phyloP scores from a whole-genome alignment of 2,888 invertebrate genomes.

The Uloborus plumipes region DNA sequence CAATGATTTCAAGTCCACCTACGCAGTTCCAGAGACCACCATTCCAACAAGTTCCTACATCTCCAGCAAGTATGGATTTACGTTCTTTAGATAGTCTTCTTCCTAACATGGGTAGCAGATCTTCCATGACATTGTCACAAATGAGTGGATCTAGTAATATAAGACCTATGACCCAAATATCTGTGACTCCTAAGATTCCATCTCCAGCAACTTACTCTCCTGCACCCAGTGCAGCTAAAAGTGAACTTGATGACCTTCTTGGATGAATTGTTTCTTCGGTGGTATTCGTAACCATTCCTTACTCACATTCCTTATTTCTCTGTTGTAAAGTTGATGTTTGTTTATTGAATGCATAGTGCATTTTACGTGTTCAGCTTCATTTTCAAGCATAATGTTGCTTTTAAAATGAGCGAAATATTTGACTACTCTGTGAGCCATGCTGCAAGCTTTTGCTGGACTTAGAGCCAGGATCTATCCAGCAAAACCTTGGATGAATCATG shows the following conservation, averaged over 20 bases:
- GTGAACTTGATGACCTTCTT: conserved; percentile 65
- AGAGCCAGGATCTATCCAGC: too few species aligned
- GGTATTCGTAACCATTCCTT: not conserved
- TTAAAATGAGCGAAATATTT: too few species aligned
- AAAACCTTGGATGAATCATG: too few species aligned
- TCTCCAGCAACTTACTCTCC: conserved; percentile 30
- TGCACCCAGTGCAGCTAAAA: conserved; percentile 39
- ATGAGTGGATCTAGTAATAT: conserved; percentile 8
- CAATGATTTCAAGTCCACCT: conserved; percentile 6
- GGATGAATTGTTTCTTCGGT: conserved; percentile 19
- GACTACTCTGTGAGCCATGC: too few species aligned
- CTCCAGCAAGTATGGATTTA: conserved; percentile 29
- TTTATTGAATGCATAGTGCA: not conserved
- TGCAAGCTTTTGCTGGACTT: too few species aligned
- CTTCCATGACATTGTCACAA: conserved; percentile 40
- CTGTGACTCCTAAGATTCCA: conserved; percentile 18
- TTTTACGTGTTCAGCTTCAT: not conserved
- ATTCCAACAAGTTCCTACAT: conserved; percentile 14
- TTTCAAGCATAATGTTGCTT: not conserved
- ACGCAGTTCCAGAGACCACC: conserved; percentile 6
- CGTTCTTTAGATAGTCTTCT: conserved; percentile 50
- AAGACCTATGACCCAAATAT: not conserved
- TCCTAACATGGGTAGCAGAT: conserved; percentile 34
- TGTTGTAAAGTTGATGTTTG: too few species aligned
- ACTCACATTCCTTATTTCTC: not conserved